phyloP scores from a whole-genome alignment of 2,888 invertebrate genomes.

The Chymomyza procnemis region DNA sequence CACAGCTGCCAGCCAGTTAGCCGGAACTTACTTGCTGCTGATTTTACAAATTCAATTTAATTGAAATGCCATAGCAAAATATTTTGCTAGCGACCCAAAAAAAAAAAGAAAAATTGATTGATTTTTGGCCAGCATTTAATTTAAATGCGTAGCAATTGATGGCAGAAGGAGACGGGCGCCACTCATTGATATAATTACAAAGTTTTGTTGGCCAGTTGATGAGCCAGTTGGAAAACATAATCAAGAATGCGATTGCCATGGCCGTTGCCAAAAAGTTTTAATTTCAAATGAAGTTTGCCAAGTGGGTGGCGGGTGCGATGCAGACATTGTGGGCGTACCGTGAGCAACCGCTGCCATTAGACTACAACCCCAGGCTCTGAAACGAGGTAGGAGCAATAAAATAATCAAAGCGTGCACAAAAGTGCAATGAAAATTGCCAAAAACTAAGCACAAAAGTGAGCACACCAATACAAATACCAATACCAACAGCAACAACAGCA shows the following conservation, averaged over 20 bases:
- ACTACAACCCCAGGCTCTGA: not conserved
- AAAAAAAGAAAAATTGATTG: slow-evolving; percentile 63
- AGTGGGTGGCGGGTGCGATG: not conserved
- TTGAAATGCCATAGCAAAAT: slow-evolving; percentile 66
- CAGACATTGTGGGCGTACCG: not conserved
- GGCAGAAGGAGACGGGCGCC: not conserved
- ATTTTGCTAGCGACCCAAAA: slow-evolving; percentile 39
- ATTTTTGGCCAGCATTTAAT: slow-evolving; percentile 50
- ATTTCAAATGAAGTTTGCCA: slow-evolving; percentile 66
- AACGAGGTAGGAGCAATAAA: slow-evolving; percentile 54
- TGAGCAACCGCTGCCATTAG: not conserved
- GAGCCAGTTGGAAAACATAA: slow-evolving; percentile 67
- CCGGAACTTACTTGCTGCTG: not conserved
- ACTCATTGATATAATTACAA: slow-evolving; percentile 65
- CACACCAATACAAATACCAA: slow-evolving; percentile 3
- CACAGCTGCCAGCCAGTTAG: not conserved
- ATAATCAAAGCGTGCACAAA: slow-evolving; percentile 67
- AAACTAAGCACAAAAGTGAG: slow-evolving; percentile 60
- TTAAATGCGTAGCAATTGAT: slow-evolving; percentile 19
- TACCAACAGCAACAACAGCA: slow-evolving; percentile 7
- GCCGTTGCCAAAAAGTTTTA: slow-evolving; percentile 52
- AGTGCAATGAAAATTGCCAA: slow-evolving; percentile 66
- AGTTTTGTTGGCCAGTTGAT: slow-evolving; percentile 66
- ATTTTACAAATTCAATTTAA: slow-evolving; percentile 53
- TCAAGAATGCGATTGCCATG: slow-evolving; percentile 63